A percentile compares a stretch with the other conserved stretches of the same genome.
Conservation (phyloP, 2,113 vertebrate genomes). For the Bubo scandiacus region DNA sequence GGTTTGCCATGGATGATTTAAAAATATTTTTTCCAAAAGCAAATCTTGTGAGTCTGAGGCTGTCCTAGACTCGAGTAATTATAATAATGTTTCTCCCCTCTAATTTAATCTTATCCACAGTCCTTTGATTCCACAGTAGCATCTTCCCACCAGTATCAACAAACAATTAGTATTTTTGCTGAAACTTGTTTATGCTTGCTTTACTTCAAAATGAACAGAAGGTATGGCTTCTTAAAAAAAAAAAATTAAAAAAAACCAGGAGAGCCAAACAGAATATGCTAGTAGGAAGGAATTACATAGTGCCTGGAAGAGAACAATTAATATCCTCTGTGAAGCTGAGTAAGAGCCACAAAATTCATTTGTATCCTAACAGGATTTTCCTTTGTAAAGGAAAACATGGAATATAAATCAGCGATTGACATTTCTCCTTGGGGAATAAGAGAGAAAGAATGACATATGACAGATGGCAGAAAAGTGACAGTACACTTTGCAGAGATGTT, state of each 20-base stretch:
- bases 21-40: not conserved
- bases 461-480: slow-evolving; percentile 50
- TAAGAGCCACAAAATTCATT: not conserved
- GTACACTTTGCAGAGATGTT: not conserved
- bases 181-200: not conserved
- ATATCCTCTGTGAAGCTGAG: not conserved
- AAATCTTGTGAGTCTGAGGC: not conserved
- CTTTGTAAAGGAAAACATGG: not conserved
- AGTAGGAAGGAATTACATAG: not conserved
- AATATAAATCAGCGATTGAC: not conserved
- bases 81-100: not conserved
- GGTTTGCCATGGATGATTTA: not conserved
- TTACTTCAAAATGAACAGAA: slow-evolving; percentile 1
- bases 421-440: slow-evolving; percentile 18
- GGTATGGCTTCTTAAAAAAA: not conserved
- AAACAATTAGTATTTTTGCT: not conserved
- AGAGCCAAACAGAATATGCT: not conserved
- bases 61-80: not conserved
- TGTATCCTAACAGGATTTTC: slow-evolving; percentile 14
- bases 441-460: slow-evolving; percentile 3
- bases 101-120: not conserved
- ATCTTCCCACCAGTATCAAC: not conserved
- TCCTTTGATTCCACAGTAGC: not conserved
- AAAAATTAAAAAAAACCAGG: not conserved
- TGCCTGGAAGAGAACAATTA: slow-evolving; percentile 36